A percentile compares a stretch with the other conserved stretches of the same genome.
Evolutionary conservation across 2,888 invertebrate genomes (phyloP).

Genomic region (Homarus gammarus): DNA sequence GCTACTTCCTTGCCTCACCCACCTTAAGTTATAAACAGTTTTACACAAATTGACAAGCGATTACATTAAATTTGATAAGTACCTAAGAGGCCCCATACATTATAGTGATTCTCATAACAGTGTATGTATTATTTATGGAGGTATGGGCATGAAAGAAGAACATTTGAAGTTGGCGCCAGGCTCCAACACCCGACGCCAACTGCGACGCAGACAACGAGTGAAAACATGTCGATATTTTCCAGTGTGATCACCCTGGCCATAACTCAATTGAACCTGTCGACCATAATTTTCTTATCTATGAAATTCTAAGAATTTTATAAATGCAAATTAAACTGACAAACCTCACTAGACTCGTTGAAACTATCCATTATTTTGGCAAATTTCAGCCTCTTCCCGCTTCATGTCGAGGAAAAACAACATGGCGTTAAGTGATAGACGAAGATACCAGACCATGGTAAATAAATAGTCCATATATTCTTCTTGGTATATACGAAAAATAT

Average conservation of each 20-base stretch:
- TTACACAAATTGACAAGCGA: no score
- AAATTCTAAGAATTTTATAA: slow-evolving; percentile 36
- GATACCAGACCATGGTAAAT: slow-evolving; percentile 32
- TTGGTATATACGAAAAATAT: background rate
- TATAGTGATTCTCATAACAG: no score
- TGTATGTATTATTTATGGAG: no score
- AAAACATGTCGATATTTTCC: slow-evolving; percentile 47
- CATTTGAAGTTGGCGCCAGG: slow-evolving; percentile 43
- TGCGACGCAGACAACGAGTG: slow-evolving; percentile 22
- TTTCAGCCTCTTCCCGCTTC: slow-evolving; percentile 61
- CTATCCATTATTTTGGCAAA: slow-evolving; percentile 56
- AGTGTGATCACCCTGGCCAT: slow-evolving; percentile 9
- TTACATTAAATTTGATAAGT: no score
- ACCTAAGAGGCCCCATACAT: no score
- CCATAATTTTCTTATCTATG: slow-evolving; percentile 9
- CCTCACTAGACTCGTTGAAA: slow-evolving; percentile 55
- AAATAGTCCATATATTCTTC: background rate
- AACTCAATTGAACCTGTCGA: background rate
- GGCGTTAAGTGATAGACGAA: slow-evolving; percentile 23
- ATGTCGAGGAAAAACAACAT: slow-evolving; percentile 69
- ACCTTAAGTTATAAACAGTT: no score
- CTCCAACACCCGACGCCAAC: slow-evolving; percentile 25
- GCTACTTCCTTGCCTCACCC: no score
- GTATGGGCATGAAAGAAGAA: no score
- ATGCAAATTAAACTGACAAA: slow-evolving; percentile 17